Evolutionary conservation across 2,113 vertebrate genomes (phyloP), one percentile per base, ranked within the genome.

Genomic region (Symphodus melops): DNA sequence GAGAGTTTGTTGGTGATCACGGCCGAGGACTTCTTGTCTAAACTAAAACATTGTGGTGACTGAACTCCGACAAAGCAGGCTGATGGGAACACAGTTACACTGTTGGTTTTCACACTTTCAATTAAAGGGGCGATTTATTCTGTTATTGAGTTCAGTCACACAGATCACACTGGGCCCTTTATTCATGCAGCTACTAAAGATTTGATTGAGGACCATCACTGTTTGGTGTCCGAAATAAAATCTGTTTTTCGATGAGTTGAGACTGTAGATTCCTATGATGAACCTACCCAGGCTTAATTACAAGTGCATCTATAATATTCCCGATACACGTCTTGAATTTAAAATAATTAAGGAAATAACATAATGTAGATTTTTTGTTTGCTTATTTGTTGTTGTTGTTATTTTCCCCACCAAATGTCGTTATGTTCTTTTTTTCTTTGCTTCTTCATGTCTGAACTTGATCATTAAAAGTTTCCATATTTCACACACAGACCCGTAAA

Each of bases 101-200:
- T 66, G 67, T 17, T 71, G 60, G 10, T 20, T 76, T 70, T 70
- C 55, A 59, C 72, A 48, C 66, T 60, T 65, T 75, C 39, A 55
- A 28, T 54, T 58, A 39, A 17, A 48, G 36, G 8, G 46, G 12
- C 8, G 10, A n/a, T 56, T 21, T n/a, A 20, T 51, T 44, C 13
- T 14, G 42, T 41, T 11, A 3, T 44, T 44, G 42, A 44, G 4
- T n/a, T 4, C 6, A 51, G 0, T 51, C 48, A 51, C 8, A 51
- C 8, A 2, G 13, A 51, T 9, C 48, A 20, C 19, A 19, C 7
- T 51, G 17, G 48, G 48, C 48, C 48, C 19, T 48, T 48, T 48
- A 48, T 16, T 1, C 14, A 19, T 17, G 44, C 14, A 48, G 46
- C 46, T 48, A 6, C 46, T 48, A 19, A 16, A 14, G 17, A 17